phyloP scores from a whole-genome alignment of 2,797 vertebrate species.

The Poecilia gillii region DNA sequence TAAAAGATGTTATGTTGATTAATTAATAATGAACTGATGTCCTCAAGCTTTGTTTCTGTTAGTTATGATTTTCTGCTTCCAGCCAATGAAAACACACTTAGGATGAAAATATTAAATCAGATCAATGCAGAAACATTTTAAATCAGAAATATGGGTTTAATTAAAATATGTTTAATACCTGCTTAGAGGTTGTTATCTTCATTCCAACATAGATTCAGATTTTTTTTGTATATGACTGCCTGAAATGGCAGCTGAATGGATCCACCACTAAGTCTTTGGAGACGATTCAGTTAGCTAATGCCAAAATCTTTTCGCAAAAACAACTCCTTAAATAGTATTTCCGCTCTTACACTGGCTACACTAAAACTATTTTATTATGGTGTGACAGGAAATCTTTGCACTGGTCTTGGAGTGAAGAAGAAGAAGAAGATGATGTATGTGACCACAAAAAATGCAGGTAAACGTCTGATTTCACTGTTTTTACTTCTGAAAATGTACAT shows the following conservation, averaged over 20 bases:
- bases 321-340: too few species aligned
- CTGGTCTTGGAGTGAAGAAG: conserved; percentile 90
- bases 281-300: not conserved
- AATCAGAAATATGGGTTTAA: not conserved
- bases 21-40: not conserved
- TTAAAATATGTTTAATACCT: not conserved
- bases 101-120: not conserved
- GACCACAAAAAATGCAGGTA: conserved; percentile 83
- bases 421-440: conserved; percentile 99
- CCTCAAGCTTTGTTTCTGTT: not conserved
- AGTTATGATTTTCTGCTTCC: not conserved
- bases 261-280: not conserved
- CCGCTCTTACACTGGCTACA: not conserved
- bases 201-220: not conserved
- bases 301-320: not conserved
- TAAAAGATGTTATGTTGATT: not conserved
- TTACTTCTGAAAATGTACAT: not conserved
- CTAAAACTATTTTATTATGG: conserved; percentile 4
- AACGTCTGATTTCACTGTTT: not conserved
- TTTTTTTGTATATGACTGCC: too few species aligned
- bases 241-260: not conserved
- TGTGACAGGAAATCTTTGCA: conserved; percentile 88
- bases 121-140: not conserved
- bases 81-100: not conserved
- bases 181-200: not conserved